phyloP scores from a whole-genome alignment of 2,113 vertebrate genomes.

The Serilophus lunatus region DNA sequence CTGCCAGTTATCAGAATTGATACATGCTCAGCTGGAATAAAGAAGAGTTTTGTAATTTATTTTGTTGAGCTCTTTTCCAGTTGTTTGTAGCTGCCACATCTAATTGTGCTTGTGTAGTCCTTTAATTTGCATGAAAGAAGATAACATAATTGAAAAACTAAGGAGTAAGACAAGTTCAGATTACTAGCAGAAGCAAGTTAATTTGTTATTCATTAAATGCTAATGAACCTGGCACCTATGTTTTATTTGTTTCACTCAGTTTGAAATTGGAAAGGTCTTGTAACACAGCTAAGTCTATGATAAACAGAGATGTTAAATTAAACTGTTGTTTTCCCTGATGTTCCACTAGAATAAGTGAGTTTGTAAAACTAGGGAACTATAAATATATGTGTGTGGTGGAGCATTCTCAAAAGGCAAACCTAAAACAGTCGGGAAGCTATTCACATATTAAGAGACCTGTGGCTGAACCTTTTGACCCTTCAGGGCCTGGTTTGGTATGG shows the following conservation, averaged over 20 bases:
- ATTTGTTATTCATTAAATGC: constrained; percentile 79
- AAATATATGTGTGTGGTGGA: neutral
- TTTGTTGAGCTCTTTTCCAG: constrained; percentile 53
- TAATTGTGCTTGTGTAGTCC: constrained; percentile 71
- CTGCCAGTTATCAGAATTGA: constrained; percentile 31
- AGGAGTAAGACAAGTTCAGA: constrained; percentile 70
- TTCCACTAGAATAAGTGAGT: constrained; percentile 34
- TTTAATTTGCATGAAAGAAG: constrained; percentile 75
- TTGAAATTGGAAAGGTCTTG: constrained; percentile 68
- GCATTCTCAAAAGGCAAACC: neutral
- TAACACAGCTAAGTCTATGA: constrained; percentile 48
- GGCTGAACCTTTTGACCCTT: neutral
- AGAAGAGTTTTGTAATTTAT: constrained; percentile 39
- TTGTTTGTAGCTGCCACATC: constrained; percentile 64
- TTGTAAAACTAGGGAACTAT: neutral
- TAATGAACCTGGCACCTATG: constrained; percentile 68
- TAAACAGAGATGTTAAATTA: constrained; percentile 63
- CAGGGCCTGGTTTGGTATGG: accelerated
- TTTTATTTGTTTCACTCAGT: constrained; percentile 71
- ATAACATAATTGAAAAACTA: constrained; percentile 72
- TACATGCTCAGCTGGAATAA: constrained; percentile 2
- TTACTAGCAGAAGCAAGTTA: constrained; percentile 62
- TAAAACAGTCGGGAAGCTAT: neutral
- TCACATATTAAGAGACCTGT: neutral
- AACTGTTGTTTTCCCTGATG: constrained; percentile 19